phyloP scores from a whole-genome alignment of 2,888 invertebrate genomes.

The Andrena praecox region DNA sequence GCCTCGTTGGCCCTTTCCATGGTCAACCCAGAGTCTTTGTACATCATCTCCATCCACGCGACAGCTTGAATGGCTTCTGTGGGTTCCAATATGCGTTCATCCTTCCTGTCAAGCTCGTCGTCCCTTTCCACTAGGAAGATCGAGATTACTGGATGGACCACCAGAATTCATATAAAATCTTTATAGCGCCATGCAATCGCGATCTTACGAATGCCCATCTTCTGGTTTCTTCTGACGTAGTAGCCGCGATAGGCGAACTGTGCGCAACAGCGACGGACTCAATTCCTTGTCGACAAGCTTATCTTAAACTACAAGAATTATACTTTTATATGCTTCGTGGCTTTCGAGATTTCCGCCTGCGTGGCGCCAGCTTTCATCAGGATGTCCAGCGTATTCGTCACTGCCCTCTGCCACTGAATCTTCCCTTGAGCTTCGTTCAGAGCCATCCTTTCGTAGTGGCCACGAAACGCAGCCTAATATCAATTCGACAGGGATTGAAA shows the following conservation, averaged over 20 bases:
- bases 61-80: slow-evolving; percentile 73
- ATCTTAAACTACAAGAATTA: neutral
- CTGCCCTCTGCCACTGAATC: slow-evolving; percentile 79
- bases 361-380: slow-evolving; percentile 76
- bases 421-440: slow-evolving; percentile 75
- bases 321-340: slow-evolving; percentile 77
- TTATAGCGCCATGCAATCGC: neutral
- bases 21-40: slow-evolving; percentile 73
- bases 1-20: slow-evolving; percentile 72
- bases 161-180: neutral
- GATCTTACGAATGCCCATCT: slow-evolving; percentile 61
- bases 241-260: slow-evolving; percentile 77
- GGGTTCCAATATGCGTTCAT: slow-evolving; percentile 48
- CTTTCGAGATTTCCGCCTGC: slow-evolving; percentile 72
- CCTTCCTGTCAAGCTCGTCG: slow-evolving; percentile 28
- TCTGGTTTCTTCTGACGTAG: slow-evolving; percentile 73
- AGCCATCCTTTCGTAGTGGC: slow-evolving; percentile 77
- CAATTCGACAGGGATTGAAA: neutral
- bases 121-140: slow-evolving; percentile 35
- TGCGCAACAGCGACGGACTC: slow-evolving; percentile 3
- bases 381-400: slow-evolving; percentile 77
- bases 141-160: neutral
- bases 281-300: neutral
- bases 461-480: slow-evolving; percentile 77
- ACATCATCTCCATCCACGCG: slow-evolving; percentile 78